Evolutionary conservation across 2,888 invertebrate species (phyloP).

Genomic region (Stegophylla sp.): DNA sequence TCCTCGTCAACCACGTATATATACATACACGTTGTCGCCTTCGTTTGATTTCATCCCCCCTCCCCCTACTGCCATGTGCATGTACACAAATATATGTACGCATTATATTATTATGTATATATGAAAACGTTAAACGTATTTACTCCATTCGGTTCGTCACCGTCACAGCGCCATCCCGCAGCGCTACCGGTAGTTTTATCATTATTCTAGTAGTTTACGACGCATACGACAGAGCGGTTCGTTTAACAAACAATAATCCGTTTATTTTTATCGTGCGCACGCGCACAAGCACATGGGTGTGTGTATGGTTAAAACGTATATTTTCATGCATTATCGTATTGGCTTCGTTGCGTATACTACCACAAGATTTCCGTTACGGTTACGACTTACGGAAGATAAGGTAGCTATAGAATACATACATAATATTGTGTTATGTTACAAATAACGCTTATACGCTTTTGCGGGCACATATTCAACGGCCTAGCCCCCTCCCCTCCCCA

Average conservation of each 20-base stretch:
- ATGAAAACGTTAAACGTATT: constrained; percentile 44
- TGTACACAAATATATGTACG: not conserved
- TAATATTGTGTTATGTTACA: too few relatives aligned
- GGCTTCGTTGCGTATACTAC: not conserved
- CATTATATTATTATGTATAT: not conserved
- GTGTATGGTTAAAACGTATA: not conserved
- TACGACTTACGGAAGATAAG: not conserved
- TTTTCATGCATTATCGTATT: not conserved
- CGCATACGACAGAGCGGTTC: constrained; percentile 47
- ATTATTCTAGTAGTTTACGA: constrained; percentile 37
- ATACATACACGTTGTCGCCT: constrained; percentile 44
- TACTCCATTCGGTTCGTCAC: constrained; percentile 48
- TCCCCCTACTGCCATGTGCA: not conserved
- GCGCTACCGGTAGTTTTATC: constrained; percentile 11
- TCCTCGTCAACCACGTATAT: not conserved
- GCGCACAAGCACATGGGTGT: not conserved
- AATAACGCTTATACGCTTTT: too few relatives aligned
- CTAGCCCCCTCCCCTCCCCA: too few relatives aligned
- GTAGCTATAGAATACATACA: too few relatives aligned
- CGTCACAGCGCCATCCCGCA: not conserved
- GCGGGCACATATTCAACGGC: too few relatives aligned
- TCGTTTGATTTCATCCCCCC: constrained; percentile 35
- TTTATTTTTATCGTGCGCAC: constrained; percentile 34
- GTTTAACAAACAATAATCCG: constrained; percentile 57
- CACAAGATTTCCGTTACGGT: constrained; percentile 9